phyloP scores from a whole-genome alignment of 2,888 invertebrate species.

The Thera obeliscata region DNA sequence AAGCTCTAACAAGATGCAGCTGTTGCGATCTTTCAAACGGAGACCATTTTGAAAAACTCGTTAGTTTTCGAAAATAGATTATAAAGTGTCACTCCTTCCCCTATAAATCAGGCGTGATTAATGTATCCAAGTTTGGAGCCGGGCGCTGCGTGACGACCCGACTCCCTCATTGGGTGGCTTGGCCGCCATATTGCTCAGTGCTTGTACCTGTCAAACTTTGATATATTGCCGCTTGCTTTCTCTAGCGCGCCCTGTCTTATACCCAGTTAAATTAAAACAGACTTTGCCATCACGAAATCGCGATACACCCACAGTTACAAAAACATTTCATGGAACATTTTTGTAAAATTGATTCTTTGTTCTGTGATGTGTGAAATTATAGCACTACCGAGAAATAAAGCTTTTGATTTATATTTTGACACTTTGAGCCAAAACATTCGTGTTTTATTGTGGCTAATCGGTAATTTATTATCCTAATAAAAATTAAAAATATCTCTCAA shows the following conservation, averaged over 20 bases:
- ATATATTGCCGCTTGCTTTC: constrained; percentile 77
- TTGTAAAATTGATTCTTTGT: constrained; percentile 70
- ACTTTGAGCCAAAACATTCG: constrained; percentile 73
- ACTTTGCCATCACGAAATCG: constrained; percentile 57
- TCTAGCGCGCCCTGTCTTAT: constrained; percentile 80
- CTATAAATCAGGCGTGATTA: constrained; percentile 82
- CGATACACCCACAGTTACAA: constrained; percentile 41
- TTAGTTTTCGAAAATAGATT: constrained; percentile 82
- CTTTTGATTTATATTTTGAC: constrained; percentile 78
- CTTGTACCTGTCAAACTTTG: constrained; percentile 84
- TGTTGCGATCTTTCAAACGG: constrained; percentile 74
- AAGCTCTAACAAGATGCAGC: constrained; percentile 83
- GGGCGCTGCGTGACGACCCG: constrained; percentile 75
- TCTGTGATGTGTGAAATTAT: constrained; percentile 73
- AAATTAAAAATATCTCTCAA: constrained; percentile 62
- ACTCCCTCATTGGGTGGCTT: constrained; percentile 81
- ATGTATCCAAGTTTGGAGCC: constrained; percentile 74
- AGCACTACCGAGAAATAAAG: constrained; percentile 61
- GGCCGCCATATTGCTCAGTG: constrained; percentile 82
- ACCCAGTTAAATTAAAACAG: constrained; percentile 63
- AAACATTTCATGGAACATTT: constrained; percentile 61
- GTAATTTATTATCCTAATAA: constrained; percentile 73
- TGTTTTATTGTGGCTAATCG: constrained; percentile 62
- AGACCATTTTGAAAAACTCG: constrained; percentile 81
- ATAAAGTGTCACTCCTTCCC: constrained; percentile 83